phyloP scores from a whole-genome alignment of 2,888 invertebrate genomes.

The Conops quadrifasciatus region DNA sequence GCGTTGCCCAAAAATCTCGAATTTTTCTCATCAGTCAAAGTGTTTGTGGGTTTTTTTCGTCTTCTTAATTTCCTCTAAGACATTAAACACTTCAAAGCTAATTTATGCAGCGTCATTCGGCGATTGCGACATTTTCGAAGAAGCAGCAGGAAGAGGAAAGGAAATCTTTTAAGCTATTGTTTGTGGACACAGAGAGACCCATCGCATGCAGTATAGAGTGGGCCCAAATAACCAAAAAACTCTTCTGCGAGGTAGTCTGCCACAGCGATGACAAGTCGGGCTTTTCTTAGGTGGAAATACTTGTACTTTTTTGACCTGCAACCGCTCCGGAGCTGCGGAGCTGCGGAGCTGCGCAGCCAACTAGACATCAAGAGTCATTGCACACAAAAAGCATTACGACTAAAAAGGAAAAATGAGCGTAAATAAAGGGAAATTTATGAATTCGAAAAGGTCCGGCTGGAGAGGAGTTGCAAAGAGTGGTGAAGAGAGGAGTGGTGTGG shows the following conservation, averaged over 20 bases:
- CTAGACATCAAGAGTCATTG: neutral
- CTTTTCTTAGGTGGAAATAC: neutral
- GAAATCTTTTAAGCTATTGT: too few relatives aligned
- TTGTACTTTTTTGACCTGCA: neutral
- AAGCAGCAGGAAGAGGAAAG: too few relatives aligned
- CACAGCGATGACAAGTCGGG: neutral
- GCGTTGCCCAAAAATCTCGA: neutral
- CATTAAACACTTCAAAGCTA: conserved; percentile 13
- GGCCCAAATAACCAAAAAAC: too few relatives aligned
- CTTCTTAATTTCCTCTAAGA: neutral
- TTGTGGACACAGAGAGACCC: too few relatives aligned
- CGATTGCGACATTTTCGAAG: neutral
- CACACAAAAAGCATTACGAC: neutral
- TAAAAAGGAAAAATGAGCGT: conserved; percentile 1
- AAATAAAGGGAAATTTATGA: too few relatives aligned
- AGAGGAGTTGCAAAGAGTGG: too few relatives aligned
- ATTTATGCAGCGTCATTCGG: conserved; percentile 8
- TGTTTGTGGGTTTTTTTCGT: neutral
- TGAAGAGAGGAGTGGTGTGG: too few relatives aligned
- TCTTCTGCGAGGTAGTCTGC: too few relatives aligned
- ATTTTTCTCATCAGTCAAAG: neutral
- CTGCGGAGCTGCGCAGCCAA: neutral
- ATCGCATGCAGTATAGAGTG: too few relatives aligned
- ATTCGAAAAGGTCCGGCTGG: too few relatives aligned
- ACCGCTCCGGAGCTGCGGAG: neutral